Percentiles rank a stretch among this genome's conserved stretches.
Evolutionary conservation across 2,888 invertebrate species (phyloP).

Genomic region (Hydraecia micacea): DNA sequence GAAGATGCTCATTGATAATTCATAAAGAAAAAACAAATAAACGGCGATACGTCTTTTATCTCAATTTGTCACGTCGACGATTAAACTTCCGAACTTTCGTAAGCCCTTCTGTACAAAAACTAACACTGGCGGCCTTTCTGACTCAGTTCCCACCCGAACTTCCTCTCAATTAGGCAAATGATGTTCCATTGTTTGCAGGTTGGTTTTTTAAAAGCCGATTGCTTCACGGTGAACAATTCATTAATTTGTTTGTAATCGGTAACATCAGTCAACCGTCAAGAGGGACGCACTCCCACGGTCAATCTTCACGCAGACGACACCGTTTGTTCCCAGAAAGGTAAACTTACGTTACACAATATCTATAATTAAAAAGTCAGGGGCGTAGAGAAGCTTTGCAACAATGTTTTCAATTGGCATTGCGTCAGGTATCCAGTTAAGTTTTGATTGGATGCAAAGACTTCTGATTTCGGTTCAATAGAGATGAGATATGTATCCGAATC

Average conservation of each 20-base stretch:
- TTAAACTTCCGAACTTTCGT: constrained; percentile 62
- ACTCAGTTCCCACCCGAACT: constrained; percentile 57
- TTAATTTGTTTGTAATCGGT: constrained; percentile 85
- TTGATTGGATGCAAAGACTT: constrained; percentile 64
- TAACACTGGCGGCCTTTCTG: constrained; percentile 60
- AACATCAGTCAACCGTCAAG: constrained; percentile 88
- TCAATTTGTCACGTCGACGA: constrained; percentile 50
- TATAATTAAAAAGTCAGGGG: constrained; percentile 78
- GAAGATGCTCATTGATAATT: constrained; percentile 75
- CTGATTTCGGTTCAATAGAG: constrained; percentile 72
- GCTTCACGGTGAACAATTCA: constrained; percentile 76
- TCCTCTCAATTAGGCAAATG: constrained; percentile 74
- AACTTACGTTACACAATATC: constrained; percentile 74
- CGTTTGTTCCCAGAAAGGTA: constrained; percentile 76
- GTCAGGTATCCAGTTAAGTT: constrained; percentile 52
- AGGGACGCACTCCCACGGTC: constrained; percentile 83
- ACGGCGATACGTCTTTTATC: constrained; percentile 68
- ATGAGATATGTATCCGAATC: constrained; percentile 68
- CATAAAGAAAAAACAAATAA: constrained; percentile 62
- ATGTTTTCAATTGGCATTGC: constrained; percentile 69
- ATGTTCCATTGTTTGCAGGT: constrained; percentile 71
- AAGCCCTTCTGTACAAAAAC: constrained; percentile 61
- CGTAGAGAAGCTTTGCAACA: constrained; percentile 64
- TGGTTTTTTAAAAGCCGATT: constrained; percentile 70
- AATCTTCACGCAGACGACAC: constrained; percentile 74